phyloP scores from a whole-genome alignment of 2,113 vertebrate species.

The Mesocricetus auratus region DNA sequence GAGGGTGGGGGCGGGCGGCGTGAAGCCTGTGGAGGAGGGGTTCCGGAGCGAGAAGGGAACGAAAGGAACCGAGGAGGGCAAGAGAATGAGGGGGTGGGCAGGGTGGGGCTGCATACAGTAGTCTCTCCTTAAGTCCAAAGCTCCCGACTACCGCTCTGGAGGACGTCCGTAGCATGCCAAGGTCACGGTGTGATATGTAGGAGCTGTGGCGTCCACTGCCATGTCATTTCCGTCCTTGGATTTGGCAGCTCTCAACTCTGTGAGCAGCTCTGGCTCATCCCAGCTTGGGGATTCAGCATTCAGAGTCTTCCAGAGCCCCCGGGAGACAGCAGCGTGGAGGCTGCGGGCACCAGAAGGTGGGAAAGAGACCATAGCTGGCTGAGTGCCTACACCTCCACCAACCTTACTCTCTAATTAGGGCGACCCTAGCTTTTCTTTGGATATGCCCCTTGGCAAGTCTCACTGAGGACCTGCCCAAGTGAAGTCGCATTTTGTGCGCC shows the following conservation, averaged over 20 bases:
- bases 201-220: background rate
- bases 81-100: no score
- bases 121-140: background rate
- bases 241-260: background rate
- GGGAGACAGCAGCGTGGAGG: no score
- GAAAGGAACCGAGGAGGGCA: background rate
- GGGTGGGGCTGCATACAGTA: no score
- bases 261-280: background rate
- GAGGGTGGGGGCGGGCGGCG: background rate
- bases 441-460: background rate
- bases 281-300: background rate
- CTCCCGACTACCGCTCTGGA: background rate
- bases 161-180: background rate
- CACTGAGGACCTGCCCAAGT: background rate
- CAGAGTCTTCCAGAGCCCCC: background rate
- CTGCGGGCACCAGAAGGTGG: background rate
- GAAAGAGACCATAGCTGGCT: background rate
- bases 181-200: background rate
- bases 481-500: background rate
- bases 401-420: background rate
- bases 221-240: background rate
- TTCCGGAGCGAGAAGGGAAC: background rate
- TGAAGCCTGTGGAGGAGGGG: background rate
- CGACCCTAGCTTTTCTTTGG: background rate
- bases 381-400: background rate